These are phyloP conservation scores for Lanistes nyassanus DNA, from an alignment of 1,140 invertebrate species.

Conservation along the genomic window DNA sequence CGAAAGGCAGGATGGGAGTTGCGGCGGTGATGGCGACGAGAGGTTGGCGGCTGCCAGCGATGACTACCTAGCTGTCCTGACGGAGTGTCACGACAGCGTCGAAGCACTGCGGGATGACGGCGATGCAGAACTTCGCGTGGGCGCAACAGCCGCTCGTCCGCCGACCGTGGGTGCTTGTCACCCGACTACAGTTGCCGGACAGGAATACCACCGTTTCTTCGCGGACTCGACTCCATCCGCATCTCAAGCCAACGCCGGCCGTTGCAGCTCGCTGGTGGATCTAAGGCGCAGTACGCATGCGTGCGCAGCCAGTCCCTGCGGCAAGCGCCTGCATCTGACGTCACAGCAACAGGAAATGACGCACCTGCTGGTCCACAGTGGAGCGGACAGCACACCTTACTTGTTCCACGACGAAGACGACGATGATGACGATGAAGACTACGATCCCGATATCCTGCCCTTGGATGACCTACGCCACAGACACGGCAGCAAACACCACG, in stretches of 20 bases:
- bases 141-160: background rate
- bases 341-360: slow-evolving; percentile 50
- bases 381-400: slow-evolving; percentile 34
- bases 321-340: slow-evolving; percentile 51
- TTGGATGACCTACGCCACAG: slow-evolving; percentile 17
- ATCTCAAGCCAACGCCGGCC: slow-evolving; percentile 26
- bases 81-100: background rate
- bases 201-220: slow-evolving; percentile 25
- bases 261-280: slow-evolving; percentile 48
- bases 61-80: background rate
- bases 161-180: background rate
- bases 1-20: background rate
- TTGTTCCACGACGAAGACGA: slow-evolving; percentile 44
- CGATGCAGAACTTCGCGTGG: background rate
- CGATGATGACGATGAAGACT: slow-evolving; percentile 27
- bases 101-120: background rate
- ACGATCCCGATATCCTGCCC: slow-evolving; percentile 15
- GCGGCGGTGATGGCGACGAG: background rate
- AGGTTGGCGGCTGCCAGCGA: background rate
- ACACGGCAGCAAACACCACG: slow-evolving; percentile 3
- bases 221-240: slow-evolving; percentile 23
- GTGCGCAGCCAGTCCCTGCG: background rate
- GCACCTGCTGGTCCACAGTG: slow-evolving; percentile 38
- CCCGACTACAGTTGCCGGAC: slow-evolving; percentile 1
- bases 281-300: slow-evolving; percentile 23